Evolutionary conservation across 2,113 vertebrate genomes (phyloP), one percentile per base, ranked within the genome.

Genomic region (Gavia stellata): DNA sequence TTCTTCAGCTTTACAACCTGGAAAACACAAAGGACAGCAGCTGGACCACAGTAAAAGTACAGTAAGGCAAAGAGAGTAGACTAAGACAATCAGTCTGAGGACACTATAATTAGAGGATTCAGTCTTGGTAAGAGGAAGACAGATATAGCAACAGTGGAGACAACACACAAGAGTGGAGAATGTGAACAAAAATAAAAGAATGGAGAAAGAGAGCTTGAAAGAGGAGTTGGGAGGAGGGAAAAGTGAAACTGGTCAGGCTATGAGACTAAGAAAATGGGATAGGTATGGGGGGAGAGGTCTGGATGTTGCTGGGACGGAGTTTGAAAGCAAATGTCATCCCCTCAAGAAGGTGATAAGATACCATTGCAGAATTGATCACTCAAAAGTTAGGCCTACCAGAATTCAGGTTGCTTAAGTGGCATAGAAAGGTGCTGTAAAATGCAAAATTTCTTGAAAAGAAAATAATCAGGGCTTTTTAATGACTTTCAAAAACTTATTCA

Each of bases 1-100:
- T 90, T 88, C 93, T 84, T 95, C 72, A 86, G 59, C 67, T 91
- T 61, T 50, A 56, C 55, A 95, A 86, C 92, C 80, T 63, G 59
- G 77, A 88, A 95, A 96, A 95, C 59, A 86, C 38, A 81, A 84
- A 81, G 52, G 33, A 81, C 49, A 84, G 86, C 42, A 74, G 47
- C 59, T 71, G 62, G 83, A 81, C 53, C 42, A 86, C 59, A 84
- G 59, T n/a, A 83, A 26, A 95, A 91, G 47, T 58, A 77, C 28
- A 92, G 74, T 78, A 81, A 89, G 21, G 50, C 38, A 74, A 85
- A 83, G 45, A 62, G 20, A 89, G 42, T n/a, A 91, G 59, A 38
- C 36, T 81, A 80, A 95, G 86, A 95, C 24, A 91, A 86, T 80
- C 68, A 74, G 50, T 95, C 72, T 95, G 63, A 42, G 10, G 56